phyloP scores from a whole-genome alignment of 2,113 vertebrate species.

The Tupaia chinensis region DNA sequence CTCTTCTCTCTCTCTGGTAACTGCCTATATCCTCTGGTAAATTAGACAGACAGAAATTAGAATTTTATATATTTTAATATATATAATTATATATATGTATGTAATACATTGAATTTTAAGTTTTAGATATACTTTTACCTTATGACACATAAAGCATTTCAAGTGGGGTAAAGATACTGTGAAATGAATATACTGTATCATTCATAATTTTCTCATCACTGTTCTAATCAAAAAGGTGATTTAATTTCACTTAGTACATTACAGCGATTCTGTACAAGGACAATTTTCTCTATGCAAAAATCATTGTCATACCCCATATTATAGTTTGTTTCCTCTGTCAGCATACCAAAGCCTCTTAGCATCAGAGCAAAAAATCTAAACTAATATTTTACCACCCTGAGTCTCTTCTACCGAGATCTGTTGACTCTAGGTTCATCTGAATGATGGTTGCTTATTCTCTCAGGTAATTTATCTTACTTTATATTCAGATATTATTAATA shows the following conservation, averaged over 20 bases:
- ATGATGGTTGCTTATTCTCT: background rate
- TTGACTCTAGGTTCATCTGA: background rate
- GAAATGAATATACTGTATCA: background rate
- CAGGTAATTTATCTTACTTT: background rate
- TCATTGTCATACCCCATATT: background rate
- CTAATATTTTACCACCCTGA: background rate
- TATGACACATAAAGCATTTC: background rate
- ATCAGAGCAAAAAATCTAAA: background rate
- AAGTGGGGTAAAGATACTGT: background rate
- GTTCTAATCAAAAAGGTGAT: background rate
- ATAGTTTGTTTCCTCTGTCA: background rate
- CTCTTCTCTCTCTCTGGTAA: too few species aligned
- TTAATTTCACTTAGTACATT: background rate
- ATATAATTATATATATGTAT: too few species aligned
- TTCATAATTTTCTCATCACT: background rate
- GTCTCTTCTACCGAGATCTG: background rate
- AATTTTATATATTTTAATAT: too few species aligned
- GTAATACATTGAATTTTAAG: too few species aligned
- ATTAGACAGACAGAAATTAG: too few species aligned
- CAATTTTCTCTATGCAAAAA: background rate
- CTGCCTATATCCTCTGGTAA: too few species aligned
- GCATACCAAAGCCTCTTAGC: rapidly evolving
- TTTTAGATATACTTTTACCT: background rate
- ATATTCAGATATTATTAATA: background rate
- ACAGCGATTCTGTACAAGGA: background rate